A percentile compares a stretch with the other conserved stretches of the same genome.
These are phyloP conservation scores for Drosophila truncata DNA, from an alignment of 1,140 invertebrate species.

Conservation along the genomic window DNA sequence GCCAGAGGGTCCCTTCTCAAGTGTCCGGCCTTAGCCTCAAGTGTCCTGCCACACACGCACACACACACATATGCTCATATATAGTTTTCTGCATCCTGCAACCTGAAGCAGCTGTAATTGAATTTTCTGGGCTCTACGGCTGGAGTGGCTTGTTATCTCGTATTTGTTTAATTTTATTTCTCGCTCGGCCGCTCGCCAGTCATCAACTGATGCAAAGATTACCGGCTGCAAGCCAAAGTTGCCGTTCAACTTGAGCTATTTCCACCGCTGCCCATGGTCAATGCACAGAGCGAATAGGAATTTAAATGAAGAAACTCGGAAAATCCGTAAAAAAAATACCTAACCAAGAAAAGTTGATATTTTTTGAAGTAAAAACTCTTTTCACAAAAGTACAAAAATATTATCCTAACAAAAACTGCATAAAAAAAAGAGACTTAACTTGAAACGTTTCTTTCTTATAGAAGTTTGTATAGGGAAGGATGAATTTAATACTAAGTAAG, in stretches of 20 bases:
- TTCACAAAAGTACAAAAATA: neutral
- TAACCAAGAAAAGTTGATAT: neutral
- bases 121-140: constrained; percentile 42
- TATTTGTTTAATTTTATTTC: constrained; percentile 71
- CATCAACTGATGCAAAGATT: constrained; percentile 67
- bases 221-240: constrained; percentile 31
- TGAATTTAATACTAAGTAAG: neutral
- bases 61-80: neutral
- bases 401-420: neutral
- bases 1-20: constrained; percentile 39
- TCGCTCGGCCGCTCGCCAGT: constrained; percentile 36
- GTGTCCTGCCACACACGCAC: constrained; percentile 1
- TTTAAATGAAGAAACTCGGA: neutral
- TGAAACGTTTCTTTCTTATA: neutral
- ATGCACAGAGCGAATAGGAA: neutral
- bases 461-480: neutral
- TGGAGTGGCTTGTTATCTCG: constrained; percentile 59
- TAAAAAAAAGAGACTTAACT: neutral
- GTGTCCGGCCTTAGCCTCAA: constrained; percentile 14
- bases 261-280: neutral
- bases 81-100: constrained; percentile 43
- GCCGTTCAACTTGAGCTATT: constrained; percentile 19
- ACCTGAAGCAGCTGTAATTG: constrained; percentile 60
- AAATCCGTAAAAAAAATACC: too few relatives aligned
- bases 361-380: neutral